These are phyloP conservation scores for Cebidichthys violaceus DNA, from an alignment of 2,113 vertebrate species.

Conservation along the genomic window DNA sequence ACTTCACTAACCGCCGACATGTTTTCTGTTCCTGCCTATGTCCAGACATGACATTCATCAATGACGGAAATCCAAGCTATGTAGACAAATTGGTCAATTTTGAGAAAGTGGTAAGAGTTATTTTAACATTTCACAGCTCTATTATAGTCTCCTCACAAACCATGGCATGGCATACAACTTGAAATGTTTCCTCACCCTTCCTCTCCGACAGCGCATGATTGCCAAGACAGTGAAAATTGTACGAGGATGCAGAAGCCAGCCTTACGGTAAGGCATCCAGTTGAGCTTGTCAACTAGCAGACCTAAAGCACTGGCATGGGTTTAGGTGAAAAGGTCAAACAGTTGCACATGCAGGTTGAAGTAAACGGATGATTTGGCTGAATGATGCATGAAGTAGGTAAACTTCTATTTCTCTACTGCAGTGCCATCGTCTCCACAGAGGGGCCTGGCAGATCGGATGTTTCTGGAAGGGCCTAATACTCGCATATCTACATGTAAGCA, in stretches of 20 bases:
- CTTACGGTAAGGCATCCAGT: constrained; percentile 80
- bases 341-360: not conserved
- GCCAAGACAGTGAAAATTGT: constrained; percentile 90
- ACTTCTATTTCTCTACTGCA: constrained; percentile 60
- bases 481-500: constrained; percentile 90
- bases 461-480: constrained; percentile 85
- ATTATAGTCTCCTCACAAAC: not conserved
- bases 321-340: not conserved
- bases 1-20: not conserved
- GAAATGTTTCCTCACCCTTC: not conserved
- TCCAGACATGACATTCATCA: constrained; percentile 96
- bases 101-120: constrained; percentile 93
- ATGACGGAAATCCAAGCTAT: constrained; percentile 92
- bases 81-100: constrained; percentile 94
- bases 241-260: constrained; percentile 87
- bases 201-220: constrained; percentile 89
- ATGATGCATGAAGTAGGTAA: not conserved
- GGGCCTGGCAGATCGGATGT: constrained; percentile 89
- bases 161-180: not conserved
- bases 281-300: not conserved
- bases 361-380: not conserved
- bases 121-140: not conserved
- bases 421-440: constrained; percentile 92
- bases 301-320: not conserved
- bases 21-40: constrained; percentile 9